Conservation (phyloP, 2,113 vertebrate genomes). For the Solea senegalensis region DNA sequence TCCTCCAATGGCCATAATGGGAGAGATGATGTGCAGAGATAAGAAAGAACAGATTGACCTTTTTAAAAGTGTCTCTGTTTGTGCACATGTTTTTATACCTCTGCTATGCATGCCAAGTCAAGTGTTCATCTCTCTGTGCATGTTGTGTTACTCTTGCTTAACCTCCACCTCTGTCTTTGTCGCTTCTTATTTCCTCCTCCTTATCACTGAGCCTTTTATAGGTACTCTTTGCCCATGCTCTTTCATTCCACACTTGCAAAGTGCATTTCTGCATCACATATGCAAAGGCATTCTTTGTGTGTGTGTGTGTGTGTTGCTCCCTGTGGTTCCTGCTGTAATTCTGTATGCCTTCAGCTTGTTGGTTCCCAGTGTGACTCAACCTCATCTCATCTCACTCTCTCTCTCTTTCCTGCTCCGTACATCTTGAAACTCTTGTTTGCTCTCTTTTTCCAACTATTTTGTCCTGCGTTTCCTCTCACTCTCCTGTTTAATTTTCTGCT, state of each 20-base stretch:
- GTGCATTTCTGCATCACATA: conserved; percentile 42
- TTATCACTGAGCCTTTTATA: conserved; percentile 30
- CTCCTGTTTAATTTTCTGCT: conserved; percentile 25
- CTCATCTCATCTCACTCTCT: conserved; percentile 48
- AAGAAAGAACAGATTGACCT: conserved; percentile 14
- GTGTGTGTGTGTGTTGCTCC: conserved; percentile 16
- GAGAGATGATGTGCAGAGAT: neutral
- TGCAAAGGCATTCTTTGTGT: conserved; percentile 35
- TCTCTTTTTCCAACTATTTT: conserved; percentile 30
- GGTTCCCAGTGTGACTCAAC: conserved; percentile 73
- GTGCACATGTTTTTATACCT: conserved; percentile 9
- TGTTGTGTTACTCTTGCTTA: conserved; percentile 45
- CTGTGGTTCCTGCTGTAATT: conserved; percentile 57
- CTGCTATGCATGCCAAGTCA: conserved; percentile 1
- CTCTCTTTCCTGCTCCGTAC: conserved; percentile 8
- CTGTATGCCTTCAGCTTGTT: conserved; percentile 63
- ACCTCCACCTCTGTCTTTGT: conserved; percentile 32
- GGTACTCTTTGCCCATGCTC: conserved; percentile 48
- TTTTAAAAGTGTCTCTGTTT: conserved; percentile 8
- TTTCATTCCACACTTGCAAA: conserved; percentile 42
- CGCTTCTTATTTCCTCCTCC: conserved; percentile 29
- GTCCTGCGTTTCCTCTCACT: neutral
- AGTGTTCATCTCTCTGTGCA: conserved; percentile 28
- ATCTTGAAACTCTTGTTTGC: conserved; percentile 30
- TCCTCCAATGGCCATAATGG: conserved; percentile 8